Evolutionary conservation across 2,797 vertebrate genomes (phyloP), one percentile per base, ranked within the genome.

Genomic region (Xyrichtys novacula): DNA sequence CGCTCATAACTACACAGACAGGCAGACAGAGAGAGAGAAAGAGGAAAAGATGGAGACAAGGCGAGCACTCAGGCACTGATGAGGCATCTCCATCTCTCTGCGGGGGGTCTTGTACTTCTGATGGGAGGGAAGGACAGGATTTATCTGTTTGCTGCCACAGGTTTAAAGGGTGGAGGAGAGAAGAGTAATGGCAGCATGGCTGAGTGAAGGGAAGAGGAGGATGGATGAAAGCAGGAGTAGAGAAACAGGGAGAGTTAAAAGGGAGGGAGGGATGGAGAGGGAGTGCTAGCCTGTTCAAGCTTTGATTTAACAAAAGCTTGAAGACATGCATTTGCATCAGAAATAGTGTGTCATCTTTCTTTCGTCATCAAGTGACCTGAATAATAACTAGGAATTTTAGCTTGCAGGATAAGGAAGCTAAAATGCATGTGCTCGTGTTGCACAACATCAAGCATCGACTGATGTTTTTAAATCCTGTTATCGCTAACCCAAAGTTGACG

Each of bases 61-160:
- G 70, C 2, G 26, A 68, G 74, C 80, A 67, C 72, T 84, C 78
- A 73, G 78, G 58, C 73, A 54, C 52, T 44, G 71, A 78, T 56
- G 64, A 77, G 49, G 39, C 66, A 70, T 73, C 49, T 75, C 60
- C 71, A 69, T 80, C 64, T 71, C 82, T 78, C 85, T 71, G 36
- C 4, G 56, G 83, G 39, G 85, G 56, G 59, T 32, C 63, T 46
- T 26, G 17, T 65, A 29, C 61, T 68, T 54, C 65, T 77, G 71
- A 86, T 74, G 63, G 34, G 58, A 61, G 53, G 78, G 72, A 74
- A 80, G 71, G 80, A 84, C 70, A 55, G 69, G 52, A 22, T 28
- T 57, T 52, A 61, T 74, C 78, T 81, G 72, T 76, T 73, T 34
- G 19, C 63, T 81, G 80, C 71, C 71, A 83, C 63, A 62, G 49